Base-by-base conservation (phyloP, 37 sponge, comb jelly and placozoan species). In the Chondrosia reniformis region DNA sequence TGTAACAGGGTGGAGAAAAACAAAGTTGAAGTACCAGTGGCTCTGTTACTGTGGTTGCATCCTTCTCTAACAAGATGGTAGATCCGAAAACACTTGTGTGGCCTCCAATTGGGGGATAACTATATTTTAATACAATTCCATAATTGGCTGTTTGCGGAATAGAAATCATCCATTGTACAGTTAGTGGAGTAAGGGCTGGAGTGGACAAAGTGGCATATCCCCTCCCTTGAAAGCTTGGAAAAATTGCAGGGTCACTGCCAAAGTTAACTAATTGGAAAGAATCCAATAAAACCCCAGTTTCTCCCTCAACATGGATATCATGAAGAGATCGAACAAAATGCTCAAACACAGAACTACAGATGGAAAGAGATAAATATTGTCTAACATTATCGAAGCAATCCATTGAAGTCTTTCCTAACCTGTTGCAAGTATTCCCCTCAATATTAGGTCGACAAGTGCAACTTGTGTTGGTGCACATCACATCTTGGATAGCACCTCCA, bases 151-250 rank as follows among this genome's bases (percentile, higher is more conserved):
- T 21, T 2, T 25, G 44, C 9, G 72, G 43, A 37, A 69, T 40
- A 19, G n/a, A 24, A 69, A 69, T 1, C 1, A 37, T 69, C 72
- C 72, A 69, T 34, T 69, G 72, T 4, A 69, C 15, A 25, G 72
- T 69, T 39, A 43, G 42, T 15, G 19, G 24, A n/a, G 43, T 34
- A 36, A 21, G 12, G 1, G 43, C 72, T 24, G n/a, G 4, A 21
- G n/a, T 39, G 72, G n/a, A 69, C n/a, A 43, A 40, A 44, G n/a
- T 34, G n/a, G 63, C 75, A 58, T 82, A 82, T 0, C 82, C 82
- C 19, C 46, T 13, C 27, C 62, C 62, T 1, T 25, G 22, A 62
- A 74, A 82, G 10, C 57, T 76, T 44, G 82, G 82, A 43, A 82
- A 74, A 33, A 31, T 41, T 0, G 49, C 27, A 2, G 45, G 46